Conservation (phyloP, 92 coral and sea anemone species). For the Phenganax subtilis region DNA sequence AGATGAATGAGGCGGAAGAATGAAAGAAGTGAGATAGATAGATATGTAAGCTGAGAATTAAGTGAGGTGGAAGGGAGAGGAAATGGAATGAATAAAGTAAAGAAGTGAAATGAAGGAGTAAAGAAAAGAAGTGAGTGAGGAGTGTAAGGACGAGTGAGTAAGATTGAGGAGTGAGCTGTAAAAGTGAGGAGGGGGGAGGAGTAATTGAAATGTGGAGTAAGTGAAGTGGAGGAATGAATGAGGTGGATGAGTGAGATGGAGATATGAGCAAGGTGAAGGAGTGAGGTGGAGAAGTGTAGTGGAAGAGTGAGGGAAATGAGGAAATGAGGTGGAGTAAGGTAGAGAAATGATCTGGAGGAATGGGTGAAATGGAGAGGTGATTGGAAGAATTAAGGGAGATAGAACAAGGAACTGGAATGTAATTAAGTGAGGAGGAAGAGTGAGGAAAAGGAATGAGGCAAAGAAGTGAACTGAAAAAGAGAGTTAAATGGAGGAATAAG, state of each 20-base stretch:
- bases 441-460: slow-evolving; percentile 21
- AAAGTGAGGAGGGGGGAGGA: no score
- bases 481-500: neutral
- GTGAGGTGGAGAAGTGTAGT: neutral
- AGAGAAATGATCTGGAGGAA: neutral
- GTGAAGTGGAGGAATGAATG: neutral
- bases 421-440: neutral
- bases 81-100: no score
- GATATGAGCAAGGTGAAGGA: neutral
- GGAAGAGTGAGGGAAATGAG: neutral
- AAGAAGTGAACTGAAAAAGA: slow-evolving; percentile 37
- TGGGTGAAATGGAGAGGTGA: neutral
- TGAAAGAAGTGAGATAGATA: no score
- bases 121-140: no score
- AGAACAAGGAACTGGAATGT: neutral
- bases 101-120: no score
- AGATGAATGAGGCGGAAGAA: no score
- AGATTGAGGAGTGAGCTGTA: no score
- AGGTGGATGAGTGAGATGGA: neutral
- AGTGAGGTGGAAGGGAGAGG: no score
- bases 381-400: neutral
- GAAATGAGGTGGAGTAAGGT: slow-evolving; percentile 3
- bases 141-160: no score
- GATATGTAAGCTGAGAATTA: no score
- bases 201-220: neutral